Conservation (phyloP, 1,140 invertebrate genomes). For the Megathymus violae region DNA sequence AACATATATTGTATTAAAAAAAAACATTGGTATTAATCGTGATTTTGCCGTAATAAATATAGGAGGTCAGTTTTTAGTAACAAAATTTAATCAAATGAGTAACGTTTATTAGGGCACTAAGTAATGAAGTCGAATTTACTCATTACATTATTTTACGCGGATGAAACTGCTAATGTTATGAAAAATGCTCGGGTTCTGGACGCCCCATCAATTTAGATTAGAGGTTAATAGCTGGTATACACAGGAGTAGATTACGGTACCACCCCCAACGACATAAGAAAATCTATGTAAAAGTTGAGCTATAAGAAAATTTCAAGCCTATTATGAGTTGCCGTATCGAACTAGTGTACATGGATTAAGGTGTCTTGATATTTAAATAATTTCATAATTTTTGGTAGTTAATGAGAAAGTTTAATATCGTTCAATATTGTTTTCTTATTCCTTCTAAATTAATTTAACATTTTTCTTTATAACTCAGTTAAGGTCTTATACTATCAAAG, state of each 20-base stretch:
- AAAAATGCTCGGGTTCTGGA: conserved; percentile 74
- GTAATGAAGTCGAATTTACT: conserved; percentile 72
- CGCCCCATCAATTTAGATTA: conserved; percentile 83
- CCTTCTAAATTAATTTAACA: too few species aligned
- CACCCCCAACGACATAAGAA: conserved; percentile 70
- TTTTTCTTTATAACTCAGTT: too few species aligned
- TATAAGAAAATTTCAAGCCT: conserved; percentile 81
- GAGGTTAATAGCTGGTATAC: conserved; percentile 70
- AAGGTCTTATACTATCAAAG: too few species aligned
- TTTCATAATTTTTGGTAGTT: too few species aligned
- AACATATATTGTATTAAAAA: too few species aligned
- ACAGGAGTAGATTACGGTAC: conserved; percentile 47
- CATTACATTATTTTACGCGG: conserved; percentile 80
- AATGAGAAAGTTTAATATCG: too few species aligned
- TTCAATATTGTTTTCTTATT: too few species aligned
- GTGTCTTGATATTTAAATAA: conserved; percentile 62
- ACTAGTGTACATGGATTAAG: conserved; percentile 36
- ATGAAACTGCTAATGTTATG: conserved; percentile 78
- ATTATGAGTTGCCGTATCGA: conserved; percentile 75
- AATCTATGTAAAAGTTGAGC: conserved; percentile 79
- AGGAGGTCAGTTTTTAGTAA: conserved; percentile 5
- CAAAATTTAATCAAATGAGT: conserved; percentile 24
- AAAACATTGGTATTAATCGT: background rate
- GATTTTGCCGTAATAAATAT: background rate
- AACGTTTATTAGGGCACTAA: conserved; percentile 52